These are phyloP conservation scores for Bubo bubo DNA, from an alignment of 2,113 vertebrate genomes.

Conservation along the genomic window DNA sequence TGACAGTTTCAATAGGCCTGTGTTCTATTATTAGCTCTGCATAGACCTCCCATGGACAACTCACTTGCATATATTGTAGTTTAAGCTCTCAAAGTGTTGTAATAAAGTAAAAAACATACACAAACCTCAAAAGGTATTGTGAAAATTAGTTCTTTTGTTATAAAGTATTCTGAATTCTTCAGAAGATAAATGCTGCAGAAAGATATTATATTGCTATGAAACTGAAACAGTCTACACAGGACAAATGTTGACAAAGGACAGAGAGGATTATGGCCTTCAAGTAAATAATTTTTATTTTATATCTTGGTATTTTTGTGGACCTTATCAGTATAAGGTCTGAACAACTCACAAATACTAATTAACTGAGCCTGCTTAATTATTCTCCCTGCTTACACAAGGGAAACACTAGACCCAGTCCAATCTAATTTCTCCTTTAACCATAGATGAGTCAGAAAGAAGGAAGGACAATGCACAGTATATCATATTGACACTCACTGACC, in stretches of 20 bases:
- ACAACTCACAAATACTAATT: slow-evolving; percentile 45
- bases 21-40: background rate
- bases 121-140: background rate
- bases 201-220: background rate
- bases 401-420: slow-evolving; percentile 51
- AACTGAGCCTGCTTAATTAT: slow-evolving; percentile 51
- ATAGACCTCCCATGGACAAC: background rate
- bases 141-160: background rate
- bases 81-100: background rate
- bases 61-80: background rate
- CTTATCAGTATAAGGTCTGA: slow-evolving; percentile 41
- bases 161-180: background rate
- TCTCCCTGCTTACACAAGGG: slow-evolving; percentile 52
- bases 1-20: background rate
- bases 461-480: slow-evolving; percentile 36
- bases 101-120: background rate
- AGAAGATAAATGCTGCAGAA: background rate
- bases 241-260: slow-evolving; percentile 26
- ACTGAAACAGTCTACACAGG: background rate
- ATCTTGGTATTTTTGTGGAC: slow-evolving; percentile 32
- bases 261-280: background rate
- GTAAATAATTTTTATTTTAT: slow-evolving; percentile 22
- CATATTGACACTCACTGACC: background rate
- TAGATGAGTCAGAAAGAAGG: slow-evolving; percentile 28
- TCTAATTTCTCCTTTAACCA: slow-evolving; percentile 49